Evolutionary conservation across 2,888 invertebrate genomes (phyloP), one percentile per base, ranked within the genome.

Genomic region (Pollenia angustigena): DNA sequence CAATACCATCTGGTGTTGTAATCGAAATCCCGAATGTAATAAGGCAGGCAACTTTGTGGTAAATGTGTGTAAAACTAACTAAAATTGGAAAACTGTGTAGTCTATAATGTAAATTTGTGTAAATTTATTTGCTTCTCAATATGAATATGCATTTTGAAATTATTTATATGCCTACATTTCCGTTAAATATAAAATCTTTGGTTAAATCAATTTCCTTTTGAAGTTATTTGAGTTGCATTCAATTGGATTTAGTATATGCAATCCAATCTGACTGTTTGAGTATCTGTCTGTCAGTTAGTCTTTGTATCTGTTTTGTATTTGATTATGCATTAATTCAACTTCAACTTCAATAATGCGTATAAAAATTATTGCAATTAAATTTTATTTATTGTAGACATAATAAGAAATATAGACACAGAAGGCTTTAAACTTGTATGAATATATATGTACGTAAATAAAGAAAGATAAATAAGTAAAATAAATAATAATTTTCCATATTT

Each of bases 111-210:
- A 23, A 81, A 81, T 66, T 44, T 46, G 16, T 58, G 8, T 4
- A 42, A 44, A 11, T 16, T 48, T 62, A 69, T 64, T 18, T 78
- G 62, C 66, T 12, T 80, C 46, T 46, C 32, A 32, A 52, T 64
- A 48, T 74, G 44, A 12, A 56, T 60, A 60, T 74, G 62, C 12
- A 62, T 71, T 80, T 18, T 11, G 52, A 71, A 62, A 62, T 71
- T 52, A 62, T 80, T 54, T 72, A 62, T 32, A 1, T 79, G 42
- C 16, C 42, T 60, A 75, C 69, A 76, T 81, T 85, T 86, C 86
- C 83, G 82, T 86, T 86, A 60, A 52, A 64, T 62, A 74, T 40
- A 10, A 69, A 46, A 46, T 69, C 50, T 52, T 81, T 81, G n/a
- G 1, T 66, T 81, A 60, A 81, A 74, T 60, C 50, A 69, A 62